phyloP scores from a whole-genome alignment of 2,888 invertebrate genomes.

The Brachyopa scutellaris region DNA sequence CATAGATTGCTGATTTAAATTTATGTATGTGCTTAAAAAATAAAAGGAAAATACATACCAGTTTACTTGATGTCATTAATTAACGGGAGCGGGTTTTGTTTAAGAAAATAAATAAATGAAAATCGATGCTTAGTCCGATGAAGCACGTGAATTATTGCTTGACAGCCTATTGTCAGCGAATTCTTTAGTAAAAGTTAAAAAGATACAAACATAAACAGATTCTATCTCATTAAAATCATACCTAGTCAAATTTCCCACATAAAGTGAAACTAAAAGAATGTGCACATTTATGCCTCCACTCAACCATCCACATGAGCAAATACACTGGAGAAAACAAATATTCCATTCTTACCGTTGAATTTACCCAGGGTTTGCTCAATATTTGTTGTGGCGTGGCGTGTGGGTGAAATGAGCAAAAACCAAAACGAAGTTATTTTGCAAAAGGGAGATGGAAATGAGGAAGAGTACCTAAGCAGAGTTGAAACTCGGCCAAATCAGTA shows the following conservation, averaged over 20 bases:
- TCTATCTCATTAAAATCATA: too few species aligned
- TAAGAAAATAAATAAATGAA: too few species aligned
- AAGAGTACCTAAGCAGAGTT: neutral
- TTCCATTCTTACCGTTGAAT: conserved; percentile 14
- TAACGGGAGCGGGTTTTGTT: conserved; percentile 14
- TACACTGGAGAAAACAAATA: neutral
- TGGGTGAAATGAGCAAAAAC: conserved; percentile 35
- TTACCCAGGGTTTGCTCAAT: neutral
- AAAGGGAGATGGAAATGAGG: neutral
- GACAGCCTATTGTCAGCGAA: neutral
- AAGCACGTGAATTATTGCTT: neutral
- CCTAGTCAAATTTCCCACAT: too few species aligned
- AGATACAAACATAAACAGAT: too few species aligned
- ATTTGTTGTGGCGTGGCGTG: too few species aligned
- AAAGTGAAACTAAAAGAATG: conserved; percentile 24
- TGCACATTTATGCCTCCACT: conserved; percentile 23
- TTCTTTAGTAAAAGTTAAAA: neutral
- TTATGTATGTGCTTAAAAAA: too few species aligned
- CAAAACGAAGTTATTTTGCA: neutral
- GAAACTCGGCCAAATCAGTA: conserved; percentile 60
- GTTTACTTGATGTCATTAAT: too few species aligned
- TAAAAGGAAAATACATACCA: too few species aligned
- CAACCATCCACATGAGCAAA: neutral
- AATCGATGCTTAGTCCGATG: too few species aligned
- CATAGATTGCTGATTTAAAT: too few species aligned